Evolutionary conservation across 1,140 invertebrate genomes (phyloP), one percentile per base, ranked within the genome.

Genomic region (Aphaenogaster ashmeadi): DNA sequence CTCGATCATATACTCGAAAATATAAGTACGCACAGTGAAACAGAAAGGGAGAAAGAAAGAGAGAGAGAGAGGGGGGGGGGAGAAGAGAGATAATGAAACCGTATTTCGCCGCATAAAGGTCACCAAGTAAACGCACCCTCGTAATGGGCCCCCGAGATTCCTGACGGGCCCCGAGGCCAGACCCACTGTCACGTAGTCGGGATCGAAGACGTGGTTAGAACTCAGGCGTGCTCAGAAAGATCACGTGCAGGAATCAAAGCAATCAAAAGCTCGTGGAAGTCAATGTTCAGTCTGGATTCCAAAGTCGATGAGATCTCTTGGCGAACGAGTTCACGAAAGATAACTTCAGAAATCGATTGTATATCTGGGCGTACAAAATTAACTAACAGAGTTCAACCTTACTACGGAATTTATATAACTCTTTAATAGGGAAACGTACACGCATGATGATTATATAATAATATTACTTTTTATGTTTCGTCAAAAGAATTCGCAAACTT

Each of bases 41-140:
- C 27, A 33, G 47, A 88, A 56, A 90, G 72, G 80, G 86, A 84
- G 86, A 86, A 87, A 90, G 44, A 87, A 74, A 80, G 79, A 89
- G 87, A 84, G 84, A 86, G 87, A 89, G 7, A 9, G n/a, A 0
- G 3, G n/a, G 2, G 3, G 2, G n/a, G 8, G 33, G 15, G 8
- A 38, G 36, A 38, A 64, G 15, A 36, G 47, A 88, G 80, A 90
- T 79, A 89, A 89, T 83, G 80, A 87, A 89, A 91, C 89, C 88
- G 71, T 87, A 91, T 92, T 90, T 90, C 74, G 87, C 86, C 36
- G 89, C 88, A 87, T 89, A 91, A 91, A 91, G 87, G 87, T 87
- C 87, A 80, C 58, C 89, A 91, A 91, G 90, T 89, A 90, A 88
- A 91, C 91, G 91, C 91, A 91, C 91, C 91, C 89, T 92, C 83